Evolutionary conservation across 2,113 vertebrate species (phyloP).

Genomic region (Anarrhichthys ocellatus): DNA sequence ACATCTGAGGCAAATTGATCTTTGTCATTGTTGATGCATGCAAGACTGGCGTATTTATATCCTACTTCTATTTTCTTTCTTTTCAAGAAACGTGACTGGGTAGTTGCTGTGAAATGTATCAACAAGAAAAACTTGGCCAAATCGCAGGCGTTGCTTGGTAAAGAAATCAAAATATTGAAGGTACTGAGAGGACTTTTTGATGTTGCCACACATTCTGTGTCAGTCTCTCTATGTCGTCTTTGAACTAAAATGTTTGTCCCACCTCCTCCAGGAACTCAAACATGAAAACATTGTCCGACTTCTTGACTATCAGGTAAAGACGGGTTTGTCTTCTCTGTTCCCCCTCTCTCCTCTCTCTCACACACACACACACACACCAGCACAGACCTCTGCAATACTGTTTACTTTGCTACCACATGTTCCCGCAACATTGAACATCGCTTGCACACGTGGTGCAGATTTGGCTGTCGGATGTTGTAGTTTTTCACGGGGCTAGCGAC

Average conservation of each 20-base stretch:
- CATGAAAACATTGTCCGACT: conserved; percentile 97
- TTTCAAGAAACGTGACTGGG: conserved; percentile 90
- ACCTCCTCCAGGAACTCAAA: conserved; percentile 89
- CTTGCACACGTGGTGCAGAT: background rate
- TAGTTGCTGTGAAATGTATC: conserved; percentile 97
- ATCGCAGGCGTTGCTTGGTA: conserved; percentile 92
- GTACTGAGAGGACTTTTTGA: conserved; percentile 74
- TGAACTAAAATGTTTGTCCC: conserved; percentile 35
- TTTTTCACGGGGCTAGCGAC: background rate
- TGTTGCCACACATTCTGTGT: background rate
- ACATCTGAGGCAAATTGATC: background rate
- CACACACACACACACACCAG: background rate
- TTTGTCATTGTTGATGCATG: background rate
- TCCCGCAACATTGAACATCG: conserved; percentile 9
- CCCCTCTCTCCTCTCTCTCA: background rate
- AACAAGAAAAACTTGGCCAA: conserved; percentile 97
- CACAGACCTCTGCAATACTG: background rate
- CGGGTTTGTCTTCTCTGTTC: background rate
- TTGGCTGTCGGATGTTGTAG: conserved; percentile 29
- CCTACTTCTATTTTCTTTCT: background rate
- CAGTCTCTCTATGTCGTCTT: background rate
- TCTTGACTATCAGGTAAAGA: conserved; percentile 94
- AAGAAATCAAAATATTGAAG: conserved; percentile 99
- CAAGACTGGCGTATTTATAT: background rate
- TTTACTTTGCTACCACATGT: conserved; percentile 31